These are phyloP conservation scores for Villa cingulata DNA, from an alignment of 2,888 invertebrate species.

Conservation along the genomic window DNA sequence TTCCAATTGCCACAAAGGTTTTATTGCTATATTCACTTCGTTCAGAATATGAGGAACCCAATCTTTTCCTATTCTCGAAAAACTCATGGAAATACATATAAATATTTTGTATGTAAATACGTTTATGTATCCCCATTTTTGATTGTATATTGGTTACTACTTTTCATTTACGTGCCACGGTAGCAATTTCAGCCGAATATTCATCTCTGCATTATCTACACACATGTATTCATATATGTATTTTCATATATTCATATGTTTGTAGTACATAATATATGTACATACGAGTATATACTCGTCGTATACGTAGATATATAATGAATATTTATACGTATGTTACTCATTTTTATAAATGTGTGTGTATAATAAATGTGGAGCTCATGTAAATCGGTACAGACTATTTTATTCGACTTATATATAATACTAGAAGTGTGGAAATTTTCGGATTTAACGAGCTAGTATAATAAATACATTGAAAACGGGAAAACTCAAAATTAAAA, in stretches of 20 bases:
- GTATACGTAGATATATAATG: too few species aligned
- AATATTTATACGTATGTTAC: too few species aligned
- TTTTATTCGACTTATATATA: background rate
- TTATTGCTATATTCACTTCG: conserved; percentile 5
- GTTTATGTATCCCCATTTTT: background rate
- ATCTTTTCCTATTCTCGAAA: background rate
- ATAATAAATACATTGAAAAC: background rate
- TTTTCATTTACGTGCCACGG: too few species aligned
- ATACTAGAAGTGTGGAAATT: conserved; percentile 2
- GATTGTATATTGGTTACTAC: background rate
- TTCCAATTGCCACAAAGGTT: conserved; percentile 12
- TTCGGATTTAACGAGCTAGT: background rate
- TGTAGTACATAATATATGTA: background rate
- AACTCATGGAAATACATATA: background rate
- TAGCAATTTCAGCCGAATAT: too few species aligned
- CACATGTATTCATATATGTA: background rate
- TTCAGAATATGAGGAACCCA: conserved; percentile 11
- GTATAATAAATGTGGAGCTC: conserved; percentile 3
- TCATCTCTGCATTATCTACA: too few species aligned
- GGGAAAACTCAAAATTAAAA: conserved; percentile 3
- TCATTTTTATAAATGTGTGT: background rate
- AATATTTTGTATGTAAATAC: too few species aligned
- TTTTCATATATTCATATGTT: background rate
- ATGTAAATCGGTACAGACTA: conserved; percentile 5
- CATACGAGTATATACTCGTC: too few species aligned